Base-by-base conservation (phyloP, 2,797 vertebrate genomes). In the Triplophysa yarkandensis region DNA sequence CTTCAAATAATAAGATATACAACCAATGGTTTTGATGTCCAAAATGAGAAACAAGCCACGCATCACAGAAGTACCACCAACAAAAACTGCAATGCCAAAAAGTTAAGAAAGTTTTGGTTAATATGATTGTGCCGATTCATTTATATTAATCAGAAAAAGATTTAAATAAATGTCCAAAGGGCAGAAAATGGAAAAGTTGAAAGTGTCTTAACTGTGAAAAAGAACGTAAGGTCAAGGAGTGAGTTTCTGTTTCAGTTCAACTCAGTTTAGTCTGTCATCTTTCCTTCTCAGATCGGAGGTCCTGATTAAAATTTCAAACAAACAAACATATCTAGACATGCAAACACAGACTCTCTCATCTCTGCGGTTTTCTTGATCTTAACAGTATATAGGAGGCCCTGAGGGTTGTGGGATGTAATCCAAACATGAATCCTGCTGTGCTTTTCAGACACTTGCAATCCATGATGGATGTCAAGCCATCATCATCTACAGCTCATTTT, bases 331-430 rank as follows among this genome's bases (percentile, higher is more conserved):
- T 23, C 11, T n/a, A 48, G 9, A 44, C 9, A 21, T 30, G 19
- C 68, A 57, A 21, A 41, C 36, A 55, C 32, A n/a, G 16, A 43
- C 28, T 39, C 28, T 36, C 64, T 62, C 86, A 84, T 83, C 84
- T 93, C 92, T 93, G 93, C 93, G 92, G 87, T 93, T 94, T 65
- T 77, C 52, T 76, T n/a, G 27, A 54, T 52, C 74, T 90, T 83
- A 82, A 77, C 87, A 86, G 82, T 77, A 72, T 80, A 69, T 43
- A 77, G 79, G 62, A 71, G 65, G 25, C 57, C 32, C 61, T 41
- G 41, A 54, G 69, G 25, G 13, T 34, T 70, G 60, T 30, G 55
- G 1, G 25, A 62, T 72, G 61, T 61, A 64, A 57, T 58, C n/a
- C 68, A 28, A 58, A 60, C 41, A 50, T 52, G 68, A 67, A 66